Conservation (phyloP, 2,888 invertebrate species). For the Resseliella maxima region DNA sequence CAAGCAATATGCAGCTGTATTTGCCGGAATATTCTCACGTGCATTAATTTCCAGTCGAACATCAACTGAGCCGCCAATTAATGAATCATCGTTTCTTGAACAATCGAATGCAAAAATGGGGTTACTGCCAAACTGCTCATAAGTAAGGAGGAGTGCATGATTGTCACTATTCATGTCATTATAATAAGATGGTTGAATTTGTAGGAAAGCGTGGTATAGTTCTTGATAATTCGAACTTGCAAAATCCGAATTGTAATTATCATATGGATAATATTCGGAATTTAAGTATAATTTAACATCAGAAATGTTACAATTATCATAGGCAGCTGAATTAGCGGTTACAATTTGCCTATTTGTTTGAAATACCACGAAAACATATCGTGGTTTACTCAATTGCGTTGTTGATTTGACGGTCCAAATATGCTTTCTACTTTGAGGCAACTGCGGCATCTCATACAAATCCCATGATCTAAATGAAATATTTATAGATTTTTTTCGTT, state of each 20-base stretch:
- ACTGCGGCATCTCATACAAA: neutral
- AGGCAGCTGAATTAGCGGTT: conserved; percentile 60
- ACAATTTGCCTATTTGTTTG: conserved; percentile 63
- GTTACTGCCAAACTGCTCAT: neutral
- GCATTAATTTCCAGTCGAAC: conserved; percentile 58
- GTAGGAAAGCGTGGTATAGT: conserved; percentile 61
- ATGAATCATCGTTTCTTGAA: neutral
- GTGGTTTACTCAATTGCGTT: conserved; percentile 64
- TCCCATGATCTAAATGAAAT: neutral
- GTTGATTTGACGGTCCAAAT: conserved; percentile 63
- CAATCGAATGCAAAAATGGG: neutral
- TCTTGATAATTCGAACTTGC: conserved; percentile 60
- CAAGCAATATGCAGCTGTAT: conserved; percentile 57
- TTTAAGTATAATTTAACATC: conserved; percentile 64
- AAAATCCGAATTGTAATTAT: conserved; percentile 62
- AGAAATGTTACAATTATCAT: conserved; percentile 61
- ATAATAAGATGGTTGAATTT: conserved; percentile 61
- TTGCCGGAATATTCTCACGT: conserved; percentile 54
- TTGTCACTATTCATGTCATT: neutral
- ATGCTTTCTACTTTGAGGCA: conserved; percentile 60
- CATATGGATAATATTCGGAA: conserved; percentile 64
- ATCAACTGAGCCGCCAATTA: conserved; percentile 57
- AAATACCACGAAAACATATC: conserved; percentile 64
- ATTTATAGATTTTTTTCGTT: neutral
- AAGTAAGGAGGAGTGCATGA: conserved; percentile 15